Percentiles rank a stretch among this genome's conserved stretches.
These are phyloP conservation scores for Boleophthalmus pectinirostris DNA, from an alignment of 2,113 vertebrate genomes.

Conservation along the genomic window DNA sequence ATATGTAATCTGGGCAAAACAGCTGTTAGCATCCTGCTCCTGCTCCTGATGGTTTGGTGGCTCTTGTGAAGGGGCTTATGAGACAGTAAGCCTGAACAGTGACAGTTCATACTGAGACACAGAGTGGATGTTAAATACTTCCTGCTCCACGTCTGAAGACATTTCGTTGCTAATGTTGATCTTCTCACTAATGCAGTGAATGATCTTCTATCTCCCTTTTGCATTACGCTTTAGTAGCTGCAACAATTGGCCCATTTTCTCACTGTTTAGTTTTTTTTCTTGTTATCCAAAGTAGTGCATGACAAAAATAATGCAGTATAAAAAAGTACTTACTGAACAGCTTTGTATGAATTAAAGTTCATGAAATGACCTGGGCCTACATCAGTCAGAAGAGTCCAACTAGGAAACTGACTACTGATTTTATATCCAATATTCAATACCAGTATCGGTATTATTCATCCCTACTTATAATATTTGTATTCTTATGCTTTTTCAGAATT, in stretches of 20 bases:
- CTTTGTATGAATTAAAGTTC: too few relatives aligned
- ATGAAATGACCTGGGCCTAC: too few relatives aligned
- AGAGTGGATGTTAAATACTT: slow-evolving; percentile 43
- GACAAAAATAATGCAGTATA: background rate
- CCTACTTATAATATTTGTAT: too few relatives aligned
- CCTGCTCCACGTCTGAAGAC: slow-evolving; percentile 28
- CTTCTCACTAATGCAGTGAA: slow-evolving; percentile 17
- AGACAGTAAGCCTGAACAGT: slow-evolving; percentile 48
- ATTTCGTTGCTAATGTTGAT: slow-evolving; percentile 29
- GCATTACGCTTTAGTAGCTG: slow-evolving; percentile 23
- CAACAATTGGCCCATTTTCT: slow-evolving; percentile 22
- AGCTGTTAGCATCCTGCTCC: slow-evolving; percentile 3
- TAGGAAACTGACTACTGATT: too few relatives aligned
- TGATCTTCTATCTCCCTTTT: slow-evolving; percentile 18
- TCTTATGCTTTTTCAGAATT: background rate
- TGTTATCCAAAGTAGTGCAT: background rate
- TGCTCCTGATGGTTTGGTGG: slow-evolving; percentile 25
- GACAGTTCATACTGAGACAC: slow-evolving; percentile 44
- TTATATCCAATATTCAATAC: too few relatives aligned
- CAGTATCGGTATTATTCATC: too few relatives aligned
- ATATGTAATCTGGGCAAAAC: background rate
- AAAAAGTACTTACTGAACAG: background rate
- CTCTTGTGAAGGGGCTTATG: slow-evolving; percentile 16
- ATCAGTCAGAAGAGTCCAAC: too few relatives aligned
- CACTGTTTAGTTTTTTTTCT: slow-evolving; percentile 1